A percentile compares a stretch with the other conserved stretches of the same genome.
These are phyloP conservation scores for Pyrocephalus nanus DNA, from an alignment of 2,797 vertebrate genomes.

Conservation along the genomic window DNA sequence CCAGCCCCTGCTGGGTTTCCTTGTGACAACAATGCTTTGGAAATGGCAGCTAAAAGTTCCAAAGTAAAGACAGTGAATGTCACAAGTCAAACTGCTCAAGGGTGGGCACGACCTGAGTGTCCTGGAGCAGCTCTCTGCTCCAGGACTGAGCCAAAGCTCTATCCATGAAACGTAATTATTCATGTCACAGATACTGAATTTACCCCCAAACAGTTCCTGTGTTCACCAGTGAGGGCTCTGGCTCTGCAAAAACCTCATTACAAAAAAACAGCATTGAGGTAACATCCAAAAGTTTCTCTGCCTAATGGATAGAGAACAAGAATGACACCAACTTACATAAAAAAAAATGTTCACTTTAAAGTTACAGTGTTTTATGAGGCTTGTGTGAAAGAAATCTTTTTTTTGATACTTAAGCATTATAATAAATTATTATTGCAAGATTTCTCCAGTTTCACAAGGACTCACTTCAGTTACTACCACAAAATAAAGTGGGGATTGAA, in stretches of 20 bases:
- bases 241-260: not conserved
- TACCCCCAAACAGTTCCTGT: not conserved
- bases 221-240: not conserved
- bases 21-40: not conserved
- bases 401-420: not conserved
- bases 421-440: not conserved
- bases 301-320: fast-evolving
- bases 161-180: not conserved
- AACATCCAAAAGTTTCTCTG: not conserved
- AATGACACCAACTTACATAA: not conserved
- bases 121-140: too few relatives aligned
- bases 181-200: not conserved
- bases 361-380: not conserved
- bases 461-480: not conserved
- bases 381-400: not conserved
- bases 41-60: not conserved
- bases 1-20: not conserved
- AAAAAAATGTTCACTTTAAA: not conserved
- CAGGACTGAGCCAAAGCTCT: too few relatives aligned
- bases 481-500: not conserved
- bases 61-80: fast-evolving
- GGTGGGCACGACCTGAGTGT: not conserved
- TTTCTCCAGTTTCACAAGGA: not conserved
- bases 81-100: fast-evolving
- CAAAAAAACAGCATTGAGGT: fast-evolving